phyloP scores from a whole-genome alignment of 2,888 invertebrate species.

The Drosophila macrothrix region DNA sequence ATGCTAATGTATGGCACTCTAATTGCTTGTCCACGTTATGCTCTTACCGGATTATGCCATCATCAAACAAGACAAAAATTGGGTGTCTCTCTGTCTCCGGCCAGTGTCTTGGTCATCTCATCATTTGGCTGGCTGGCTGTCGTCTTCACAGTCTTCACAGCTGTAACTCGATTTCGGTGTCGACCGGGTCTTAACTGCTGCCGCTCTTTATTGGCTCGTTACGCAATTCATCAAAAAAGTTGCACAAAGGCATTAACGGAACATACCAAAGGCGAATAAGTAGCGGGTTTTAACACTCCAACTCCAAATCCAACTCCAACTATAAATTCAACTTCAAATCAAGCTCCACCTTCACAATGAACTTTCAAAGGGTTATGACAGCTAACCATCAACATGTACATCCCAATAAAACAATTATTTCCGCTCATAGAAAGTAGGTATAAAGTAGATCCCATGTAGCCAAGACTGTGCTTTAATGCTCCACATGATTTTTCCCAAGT shows the following conservation, averaged over 20 bases:
- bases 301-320: conserved; percentile 9
- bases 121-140: neutral
- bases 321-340: neutral
- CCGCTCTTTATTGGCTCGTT: conserved; percentile 58
- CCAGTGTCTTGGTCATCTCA: neutral
- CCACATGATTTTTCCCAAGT: neutral
- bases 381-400: neutral
- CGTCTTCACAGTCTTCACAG: conserved; percentile 12
- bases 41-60: conserved; percentile 65
- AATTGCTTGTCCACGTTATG: conserved; percentile 74
- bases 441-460: neutral
- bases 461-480: neutral
- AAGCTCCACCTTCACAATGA: conserved; percentile 1
- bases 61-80: conserved; percentile 17
- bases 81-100: neutral
- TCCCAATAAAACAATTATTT: neutral
- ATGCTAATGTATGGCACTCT: conserved; percentile 65
- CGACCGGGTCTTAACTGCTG: conserved; percentile 26
- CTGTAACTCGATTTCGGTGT: conserved; percentile 25
- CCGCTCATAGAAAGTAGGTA: neutral
- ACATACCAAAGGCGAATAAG: conserved; percentile 15
- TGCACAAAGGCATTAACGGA: conserved; percentile 19
- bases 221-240: conserved; percentile 63
- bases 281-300: conserved; percentile 32
- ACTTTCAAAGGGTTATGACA: neutral